phyloP scores from a whole-genome alignment of 2,797 vertebrate genomes.

The Scolopax rusticola region DNA sequence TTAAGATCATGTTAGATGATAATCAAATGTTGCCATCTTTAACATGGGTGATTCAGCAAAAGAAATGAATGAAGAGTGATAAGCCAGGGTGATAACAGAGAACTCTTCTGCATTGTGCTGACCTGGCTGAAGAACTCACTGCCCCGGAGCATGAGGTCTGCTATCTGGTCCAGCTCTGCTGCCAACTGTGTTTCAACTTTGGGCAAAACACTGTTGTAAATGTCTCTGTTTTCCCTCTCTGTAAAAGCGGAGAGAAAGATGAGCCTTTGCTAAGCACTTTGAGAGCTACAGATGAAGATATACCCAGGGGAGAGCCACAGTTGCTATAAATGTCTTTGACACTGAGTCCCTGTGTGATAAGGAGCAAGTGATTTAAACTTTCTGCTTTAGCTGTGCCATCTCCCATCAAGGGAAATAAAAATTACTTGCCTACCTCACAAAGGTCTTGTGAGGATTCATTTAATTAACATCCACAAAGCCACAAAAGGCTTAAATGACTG shows the following conservation, averaged over 20 bases:
- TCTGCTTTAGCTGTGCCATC: constrained; percentile 6
- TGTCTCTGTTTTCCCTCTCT: not conserved
- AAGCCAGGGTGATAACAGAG: not conserved
- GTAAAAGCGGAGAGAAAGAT: not conserved
- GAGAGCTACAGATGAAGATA: not conserved
- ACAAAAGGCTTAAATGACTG: constrained; percentile 1
- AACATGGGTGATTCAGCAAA: not conserved
- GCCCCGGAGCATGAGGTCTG: not conserved
- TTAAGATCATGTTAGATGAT: not conserved
- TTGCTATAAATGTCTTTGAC: constrained; percentile 36
- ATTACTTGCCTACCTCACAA: not conserved
- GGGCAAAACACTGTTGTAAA: not conserved
- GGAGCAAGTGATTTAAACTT: constrained; percentile 38
- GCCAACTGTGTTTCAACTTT: not conserved
- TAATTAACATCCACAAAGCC: constrained; percentile 38
- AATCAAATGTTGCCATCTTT: not conserved
- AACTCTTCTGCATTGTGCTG: not conserved
- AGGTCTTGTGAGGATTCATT: constrained; percentile 31
- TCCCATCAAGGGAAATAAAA: not conserved
- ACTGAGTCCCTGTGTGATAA: not conserved
- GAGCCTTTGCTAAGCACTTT: not conserved
- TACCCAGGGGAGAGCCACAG: not conserved
- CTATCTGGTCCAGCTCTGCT: not conserved
- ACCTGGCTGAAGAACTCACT: not conserved
- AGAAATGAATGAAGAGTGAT: not conserved